phyloP scores from a whole-genome alignment of 2,888 invertebrate species.

The Melieria picta region DNA sequence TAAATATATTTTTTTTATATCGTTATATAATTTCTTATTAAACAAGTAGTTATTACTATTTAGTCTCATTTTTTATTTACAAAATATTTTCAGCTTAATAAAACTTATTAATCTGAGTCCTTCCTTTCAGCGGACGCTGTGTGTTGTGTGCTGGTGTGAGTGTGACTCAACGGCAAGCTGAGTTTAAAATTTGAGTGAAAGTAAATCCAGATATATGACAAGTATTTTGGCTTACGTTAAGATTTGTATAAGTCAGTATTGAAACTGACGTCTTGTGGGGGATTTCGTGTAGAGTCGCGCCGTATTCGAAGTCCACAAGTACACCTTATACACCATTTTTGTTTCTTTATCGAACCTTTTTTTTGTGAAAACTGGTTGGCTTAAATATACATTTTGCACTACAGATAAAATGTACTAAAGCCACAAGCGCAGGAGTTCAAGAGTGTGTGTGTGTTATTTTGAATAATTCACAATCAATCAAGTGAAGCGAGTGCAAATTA shows the following conservation, averaged over 20 bases:
- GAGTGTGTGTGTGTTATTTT: too few relatives aligned
- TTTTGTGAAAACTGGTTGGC: background rate
- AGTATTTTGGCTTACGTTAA: slow-evolving; percentile 19
- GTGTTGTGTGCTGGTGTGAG: too few relatives aligned
- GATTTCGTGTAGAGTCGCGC: slow-evolving; percentile 7
- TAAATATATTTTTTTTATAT: too few relatives aligned
- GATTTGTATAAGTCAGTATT: slow-evolving; percentile 28
- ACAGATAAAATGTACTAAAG: slow-evolving; percentile 6
- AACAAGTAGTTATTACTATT: too few relatives aligned
- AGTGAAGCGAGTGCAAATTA: background rate
- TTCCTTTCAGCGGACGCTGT: too few relatives aligned
- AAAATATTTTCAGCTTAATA: too few relatives aligned
- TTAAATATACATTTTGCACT: background rate
- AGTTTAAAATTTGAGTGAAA: slow-evolving; percentile 19
- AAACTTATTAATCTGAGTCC: too few relatives aligned
- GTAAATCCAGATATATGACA: slow-evolving; percentile 24
- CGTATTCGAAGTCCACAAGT: background rate
- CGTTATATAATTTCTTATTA: too few relatives aligned
- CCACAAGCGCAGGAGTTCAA: background rate
- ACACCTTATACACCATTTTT: background rate
- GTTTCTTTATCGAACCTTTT: background rate
- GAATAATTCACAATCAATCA: background rate
- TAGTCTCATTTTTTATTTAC: too few relatives aligned
- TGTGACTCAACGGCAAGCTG: too few relatives aligned
- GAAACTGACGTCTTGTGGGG: slow-evolving; percentile 24